Evolutionary conservation across 2,888 invertebrate genomes (phyloP), one percentile per base, ranked within the genome.

Genomic region (Papilio protenor): DNA sequence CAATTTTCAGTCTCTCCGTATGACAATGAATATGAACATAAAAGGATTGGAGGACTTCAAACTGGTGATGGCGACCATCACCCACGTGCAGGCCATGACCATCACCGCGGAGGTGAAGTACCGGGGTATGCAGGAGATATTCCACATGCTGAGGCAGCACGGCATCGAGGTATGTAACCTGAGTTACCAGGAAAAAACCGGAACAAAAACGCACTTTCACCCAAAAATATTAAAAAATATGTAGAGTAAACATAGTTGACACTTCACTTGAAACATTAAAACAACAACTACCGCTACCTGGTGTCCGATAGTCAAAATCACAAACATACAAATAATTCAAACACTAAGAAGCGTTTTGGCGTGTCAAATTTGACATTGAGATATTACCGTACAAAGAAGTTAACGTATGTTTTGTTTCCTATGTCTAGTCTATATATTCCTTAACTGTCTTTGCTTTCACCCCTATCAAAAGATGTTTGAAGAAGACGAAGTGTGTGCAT

Each of bases 1-100:
- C 70, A 73, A 76, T 83, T 75, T 82, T 79, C 85, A 96, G 93
- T 88, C 91, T 23, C 95, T 96, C 70, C 96, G 96, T 64, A 87
- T 90, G 77, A 96, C 97, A 75, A 95, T 98, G 49, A 97, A 98
- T 83, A 95, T 96, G 88, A 96, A 96, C 75, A 97, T 98, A 52
- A 96, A 96, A 83, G 97, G 97, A 8, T 90, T 98, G 66, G 97
- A 97, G 76, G 96, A 97, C 84, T 97, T 98, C 86, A 98, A 98
- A 89, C 92, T 96, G 79, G 97, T 98, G 3, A 97, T 98, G 96
- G 96, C 97, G 81, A 97, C 98, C 0, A 98, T 99, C 79, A 93
- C 96, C 0, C 95, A 95, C 57, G 96, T 98, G 69, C 96, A 97
- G 85, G 96, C 96, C 76, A 96, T 96, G 88, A 97, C 98, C 0